Base-by-base conservation (phyloP, 2,797 vertebrate species). In the Schizopygopsis malacanthus region DNA sequence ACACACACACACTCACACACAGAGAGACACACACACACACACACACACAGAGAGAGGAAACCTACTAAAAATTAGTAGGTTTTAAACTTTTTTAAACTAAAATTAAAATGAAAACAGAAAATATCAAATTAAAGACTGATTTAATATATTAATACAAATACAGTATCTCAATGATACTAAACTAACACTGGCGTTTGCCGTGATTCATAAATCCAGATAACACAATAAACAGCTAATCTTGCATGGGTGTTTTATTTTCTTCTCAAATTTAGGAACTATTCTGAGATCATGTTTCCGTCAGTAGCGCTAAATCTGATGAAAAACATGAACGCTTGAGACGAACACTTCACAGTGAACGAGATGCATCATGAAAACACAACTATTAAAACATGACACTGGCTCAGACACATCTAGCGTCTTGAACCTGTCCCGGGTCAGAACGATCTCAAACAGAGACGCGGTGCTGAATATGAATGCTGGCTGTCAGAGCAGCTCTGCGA, bases 401-500 rank as follows among this genome's bases (percentile, higher is more conserved):
- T 79, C 45, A 70, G 50, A 61, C 33, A 47, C 65, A 84, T 77
- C 76, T 59, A 70, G 79, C 63, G 61, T 71, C 59, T 86, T 81
- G 86, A 81, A 79, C 81, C 75, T 71, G 52, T 37, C 41, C 39
- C 45, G 12, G 20, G 54, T 39, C 65, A 39, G 52, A 85, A 76
- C 70, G 82, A 85, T 71, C 82, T 56, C 78, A 79, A 76, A 63
- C 56, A 70, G 84, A 81, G 80, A 25, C 39, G 43, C n/a, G 15
- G 59, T 79, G 11, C 65, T 83, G 81, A 82, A 83, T 82, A 50
- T 63, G 75, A 88, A 86, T 89, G 82, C 83, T 83, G 39, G 85
- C 85, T 90, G 81, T 86, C 86, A 83, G 84, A 83, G 82, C 54
- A 52, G 71, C 73, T 89, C 67, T 85, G 81, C 77, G 85, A 82